Conservation (phyloP, 1,140 invertebrate species). For the Conus ventricosus region DNA sequence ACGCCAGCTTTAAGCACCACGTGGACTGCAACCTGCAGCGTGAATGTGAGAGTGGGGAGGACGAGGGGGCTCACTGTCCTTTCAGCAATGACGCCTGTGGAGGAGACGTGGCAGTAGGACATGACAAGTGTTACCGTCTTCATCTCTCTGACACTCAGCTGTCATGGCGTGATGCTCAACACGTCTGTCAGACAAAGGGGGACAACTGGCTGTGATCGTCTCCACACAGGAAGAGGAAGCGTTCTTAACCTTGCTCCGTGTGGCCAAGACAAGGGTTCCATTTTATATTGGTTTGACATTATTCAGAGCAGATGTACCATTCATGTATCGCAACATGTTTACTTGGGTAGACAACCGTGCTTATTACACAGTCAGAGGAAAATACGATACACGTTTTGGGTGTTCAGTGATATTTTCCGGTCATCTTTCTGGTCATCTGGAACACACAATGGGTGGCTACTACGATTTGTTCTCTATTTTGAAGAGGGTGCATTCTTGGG, state of each 20-base stretch:
- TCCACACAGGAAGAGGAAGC: neutral
- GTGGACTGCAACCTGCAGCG: neutral
- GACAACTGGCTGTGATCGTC: neutral
- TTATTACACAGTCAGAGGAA: no score
- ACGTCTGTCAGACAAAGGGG: neutral
- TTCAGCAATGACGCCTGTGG: slow-evolving; percentile 23
- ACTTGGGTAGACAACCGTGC: neutral
- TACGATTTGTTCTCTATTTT: no score
- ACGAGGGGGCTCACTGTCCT: slow-evolving; percentile 26
- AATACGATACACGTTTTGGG: no score
- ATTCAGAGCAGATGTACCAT: neutral
- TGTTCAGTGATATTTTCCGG: no score
- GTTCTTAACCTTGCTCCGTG: neutral
- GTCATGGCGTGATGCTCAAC: neutral
- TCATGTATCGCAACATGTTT: neutral
- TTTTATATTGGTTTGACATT: neutral
- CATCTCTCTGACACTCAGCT: neutral
- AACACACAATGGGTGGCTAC: no score
- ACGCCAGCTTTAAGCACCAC: slow-evolving; percentile 7
- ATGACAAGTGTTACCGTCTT: slow-evolving; percentile 6
- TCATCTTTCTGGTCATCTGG: no score
- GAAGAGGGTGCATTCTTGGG: no score
- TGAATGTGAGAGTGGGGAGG: slow-evolving; percentile 19
- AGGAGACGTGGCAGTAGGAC: neutral
- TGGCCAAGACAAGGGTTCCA: neutral